Base-by-base conservation (phyloP, 2,888 invertebrate genomes). In the Geotrupes spiniger region DNA sequence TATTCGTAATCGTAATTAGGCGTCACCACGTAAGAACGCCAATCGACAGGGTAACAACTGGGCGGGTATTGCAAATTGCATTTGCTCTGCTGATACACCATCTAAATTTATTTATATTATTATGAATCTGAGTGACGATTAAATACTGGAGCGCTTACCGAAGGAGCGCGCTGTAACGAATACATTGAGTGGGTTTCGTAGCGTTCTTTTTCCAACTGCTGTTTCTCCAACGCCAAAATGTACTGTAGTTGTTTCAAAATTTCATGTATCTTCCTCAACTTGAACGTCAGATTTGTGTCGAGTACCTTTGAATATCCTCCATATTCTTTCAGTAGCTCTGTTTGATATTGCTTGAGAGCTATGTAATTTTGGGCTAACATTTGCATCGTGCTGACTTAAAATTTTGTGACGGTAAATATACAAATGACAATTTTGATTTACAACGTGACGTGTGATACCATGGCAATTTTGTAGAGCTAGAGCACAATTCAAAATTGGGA, bases 181-280 rank as follows among this genome's bases (percentile, higher is more conserved):
- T 36, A 44, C 28, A 54, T 17, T 3, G 51, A 47, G 8, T 42
- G 46, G 12, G 54, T 44, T 21, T 40, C 42, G 28, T 41, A 16
- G 25, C 49, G 43, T 41, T 51, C 54, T 27, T 26, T 46, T 25
- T 43, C 51, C 12, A 54, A 39, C 27, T 42, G 49, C n/a, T 46
- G 29, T 33, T 38, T 49, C 39, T 54, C 54, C 38, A 17, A 15
- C 6, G 39, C 12, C 17, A 54, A 41, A 10, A 40, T 36, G 26
- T 39, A 36, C 28, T 46, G 51, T 8, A 54, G 44, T 4, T 42
- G 42, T 21, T 49, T 39, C 28, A 51, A 25, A 12, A 36, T 36
- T 16, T 45, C 29, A n/a, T 49, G 51, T 26, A 54, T 49, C 11
- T 42, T 42, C 21, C 21, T 39, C 10, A 54, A 42, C 28, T 49